Evolutionary conservation across 2,797 vertebrate species (phyloP).

Genomic region (Austrolebias charrua): DNA sequence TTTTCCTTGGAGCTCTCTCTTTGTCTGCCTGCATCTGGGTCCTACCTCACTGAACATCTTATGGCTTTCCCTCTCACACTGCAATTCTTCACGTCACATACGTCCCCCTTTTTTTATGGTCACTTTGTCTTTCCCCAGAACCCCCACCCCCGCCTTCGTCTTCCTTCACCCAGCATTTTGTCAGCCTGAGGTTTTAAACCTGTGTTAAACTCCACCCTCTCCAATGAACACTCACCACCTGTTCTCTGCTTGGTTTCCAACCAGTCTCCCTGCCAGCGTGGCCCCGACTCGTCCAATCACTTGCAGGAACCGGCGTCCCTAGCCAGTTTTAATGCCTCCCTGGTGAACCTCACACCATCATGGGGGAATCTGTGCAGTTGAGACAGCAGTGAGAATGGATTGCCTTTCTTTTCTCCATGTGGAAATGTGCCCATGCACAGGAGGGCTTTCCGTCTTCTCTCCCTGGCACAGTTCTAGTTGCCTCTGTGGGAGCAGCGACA

Average conservation of each 20-base stretch:
- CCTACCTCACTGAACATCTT: too few species aligned
- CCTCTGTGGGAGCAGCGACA: constrained; percentile 45
- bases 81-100: constrained; percentile 40
- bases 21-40: too few species aligned
- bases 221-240: constrained; percentile 60
- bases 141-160: neutral
- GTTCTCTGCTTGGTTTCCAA: constrained; percentile 49
- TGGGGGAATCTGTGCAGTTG: constrained; percentile 17
- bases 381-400: constrained; percentile 20
- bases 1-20: too few species aligned
- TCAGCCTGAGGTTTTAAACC: constrained; percentile 53
- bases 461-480: constrained; percentile 55
- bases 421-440: constrained; percentile 33
- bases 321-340: constrained; percentile 18
- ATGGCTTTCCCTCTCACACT: constrained; percentile 20
- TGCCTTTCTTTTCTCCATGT: constrained; percentile 25
- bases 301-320: constrained; percentile 16
- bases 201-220: constrained; percentile 45
- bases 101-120: constrained; percentile 32
- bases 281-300: constrained; percentile 37
- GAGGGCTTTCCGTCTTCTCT: constrained; percentile 39
- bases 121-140: constrained; percentile 2
- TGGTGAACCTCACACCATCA: constrained; percentile 6
- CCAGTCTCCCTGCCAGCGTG: constrained; percentile 40
- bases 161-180: constrained; percentile 25